These are phyloP conservation scores for Leptodirus hochenwartii DNA, from an alignment of 2,888 invertebrate species.

Conservation along the genomic window DNA sequence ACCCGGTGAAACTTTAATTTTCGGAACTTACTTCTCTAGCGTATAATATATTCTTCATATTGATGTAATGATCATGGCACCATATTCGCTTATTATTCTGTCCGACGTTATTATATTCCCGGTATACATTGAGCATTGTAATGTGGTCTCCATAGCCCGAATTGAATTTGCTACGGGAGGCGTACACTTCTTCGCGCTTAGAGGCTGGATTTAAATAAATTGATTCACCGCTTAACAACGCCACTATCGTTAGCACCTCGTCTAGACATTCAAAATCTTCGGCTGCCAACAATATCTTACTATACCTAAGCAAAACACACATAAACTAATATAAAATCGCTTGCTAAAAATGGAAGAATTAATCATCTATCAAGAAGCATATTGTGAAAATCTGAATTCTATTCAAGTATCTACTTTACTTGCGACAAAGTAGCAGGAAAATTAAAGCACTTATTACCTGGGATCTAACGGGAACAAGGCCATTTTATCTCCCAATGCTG, in stretches of 20 bases:
- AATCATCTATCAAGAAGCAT: too few relatives aligned
- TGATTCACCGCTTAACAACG: constrained; percentile 76
- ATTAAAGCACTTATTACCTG: too few relatives aligned
- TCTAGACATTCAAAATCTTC: constrained; percentile 59
- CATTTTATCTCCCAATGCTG: constrained; percentile 68
- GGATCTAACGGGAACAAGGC: constrained; percentile 86
- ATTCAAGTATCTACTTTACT: too few relatives aligned
- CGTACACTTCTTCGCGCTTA: constrained; percentile 58
- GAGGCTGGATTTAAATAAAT: constrained; percentile 56
- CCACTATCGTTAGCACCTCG: constrained; percentile 70
- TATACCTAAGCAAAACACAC: too few relatives aligned
- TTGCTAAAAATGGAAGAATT: too few relatives aligned
- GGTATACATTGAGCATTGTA: constrained; percentile 75
- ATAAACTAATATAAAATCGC: too few relatives aligned
- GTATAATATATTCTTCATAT: constrained; percentile 63
- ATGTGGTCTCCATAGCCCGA: constrained; percentile 84
- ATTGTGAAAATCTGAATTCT: constrained; percentile 69
- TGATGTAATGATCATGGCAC: constrained; percentile 81
- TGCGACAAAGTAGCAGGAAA: too few relatives aligned
- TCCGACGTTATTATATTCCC: constrained; percentile 53
- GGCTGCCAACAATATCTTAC: constrained; percentile 64
- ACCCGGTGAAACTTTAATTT: background rate
- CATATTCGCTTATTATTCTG: constrained; percentile 53
- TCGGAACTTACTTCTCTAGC: constrained; percentile 53
- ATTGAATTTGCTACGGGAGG: constrained; percentile 59